A percentile compares a stretch with the other conserved stretches of the same genome.
Conservation (phyloP, 2,113 vertebrate genomes). For the Phodopus roborovskii region DNA sequence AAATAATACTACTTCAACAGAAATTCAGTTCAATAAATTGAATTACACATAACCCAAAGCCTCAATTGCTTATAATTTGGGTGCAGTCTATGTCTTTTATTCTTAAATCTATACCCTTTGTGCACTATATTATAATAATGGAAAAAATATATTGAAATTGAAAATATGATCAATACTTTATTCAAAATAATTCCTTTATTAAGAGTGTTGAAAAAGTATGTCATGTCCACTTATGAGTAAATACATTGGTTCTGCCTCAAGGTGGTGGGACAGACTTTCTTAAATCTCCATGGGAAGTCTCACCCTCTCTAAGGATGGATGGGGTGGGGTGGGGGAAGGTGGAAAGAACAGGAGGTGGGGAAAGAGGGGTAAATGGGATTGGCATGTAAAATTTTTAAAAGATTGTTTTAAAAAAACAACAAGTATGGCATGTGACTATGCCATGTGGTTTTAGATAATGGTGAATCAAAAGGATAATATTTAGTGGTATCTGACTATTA, state of each 20-base stretch:
- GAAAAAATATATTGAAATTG: not conserved
- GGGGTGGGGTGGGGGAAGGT: too few species aligned
- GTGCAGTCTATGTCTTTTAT: not conserved
- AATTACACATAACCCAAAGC: not conserved
- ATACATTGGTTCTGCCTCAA: too few species aligned
- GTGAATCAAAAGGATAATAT: not conserved
- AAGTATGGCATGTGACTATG: not conserved
- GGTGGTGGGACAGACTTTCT: too few species aligned
- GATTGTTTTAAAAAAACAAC: too few species aligned
- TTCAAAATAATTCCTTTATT: not conserved
- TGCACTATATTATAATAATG: not conserved
- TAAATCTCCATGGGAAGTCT: too few species aligned
- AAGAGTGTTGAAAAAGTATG: not conserved
- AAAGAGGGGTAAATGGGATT: too few species aligned
- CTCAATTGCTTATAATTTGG: not conserved
- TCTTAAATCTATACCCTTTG: not conserved
- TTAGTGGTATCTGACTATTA: not conserved
- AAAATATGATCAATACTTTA: not conserved
- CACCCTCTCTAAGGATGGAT: too few species aligned
- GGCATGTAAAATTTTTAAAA: too few species aligned
- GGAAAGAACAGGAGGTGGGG: too few species aligned
- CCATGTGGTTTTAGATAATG: not conserved
- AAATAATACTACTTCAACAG: conserved; percentile 7
- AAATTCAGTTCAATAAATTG: not conserved
- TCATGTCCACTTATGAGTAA: too few species aligned